These are phyloP conservation scores for Natator depressus DNA, from an alignment of 2,113 vertebrate genomes.

Conservation along the genomic window DNA sequence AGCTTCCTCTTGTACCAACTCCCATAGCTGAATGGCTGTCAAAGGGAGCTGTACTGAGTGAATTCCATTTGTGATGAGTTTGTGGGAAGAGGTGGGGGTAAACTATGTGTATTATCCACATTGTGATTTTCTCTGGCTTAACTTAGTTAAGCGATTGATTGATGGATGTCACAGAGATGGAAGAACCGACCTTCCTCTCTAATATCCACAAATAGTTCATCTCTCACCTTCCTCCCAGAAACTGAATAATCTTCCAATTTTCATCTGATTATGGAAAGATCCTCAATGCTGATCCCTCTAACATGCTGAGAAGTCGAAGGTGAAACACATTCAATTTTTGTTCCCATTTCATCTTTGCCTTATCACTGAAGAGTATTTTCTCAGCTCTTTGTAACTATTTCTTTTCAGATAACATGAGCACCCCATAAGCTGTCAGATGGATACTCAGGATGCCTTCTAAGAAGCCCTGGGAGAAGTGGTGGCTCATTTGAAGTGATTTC, in stretches of 20 bases:
- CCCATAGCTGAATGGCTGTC: not conserved
- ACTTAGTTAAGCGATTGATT: not conserved
- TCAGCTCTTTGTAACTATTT: not conserved
- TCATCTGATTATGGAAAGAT: not conserved
- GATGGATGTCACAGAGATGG: not conserved
- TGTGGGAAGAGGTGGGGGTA: too few relatives aligned
- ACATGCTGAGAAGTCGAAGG: not conserved
- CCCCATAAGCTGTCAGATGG: constrained; percentile 8
- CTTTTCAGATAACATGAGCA: not conserved
- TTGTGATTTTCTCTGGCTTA: not conserved
- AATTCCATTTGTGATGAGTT: not conserved
- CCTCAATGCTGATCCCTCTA: not conserved
- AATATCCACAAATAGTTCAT: not conserved
- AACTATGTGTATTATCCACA: fast-evolving
- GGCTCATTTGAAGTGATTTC: constrained; percentile 7
- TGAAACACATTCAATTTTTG: not conserved
- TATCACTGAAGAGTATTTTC: not conserved
- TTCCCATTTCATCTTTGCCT: not conserved
- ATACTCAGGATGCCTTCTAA: not conserved
- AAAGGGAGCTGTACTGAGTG: not conserved
- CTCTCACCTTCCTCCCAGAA: not conserved
- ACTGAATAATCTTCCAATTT: not conserved
- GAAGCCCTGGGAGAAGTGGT: not conserved
- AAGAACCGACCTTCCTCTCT: not conserved
- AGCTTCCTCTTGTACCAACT: not conserved